Evolutionary conservation across 2,797 vertebrate genomes (phyloP), one percentile per base, ranked within the genome.

Genomic region (Chiloscyllium punctatum): DNA sequence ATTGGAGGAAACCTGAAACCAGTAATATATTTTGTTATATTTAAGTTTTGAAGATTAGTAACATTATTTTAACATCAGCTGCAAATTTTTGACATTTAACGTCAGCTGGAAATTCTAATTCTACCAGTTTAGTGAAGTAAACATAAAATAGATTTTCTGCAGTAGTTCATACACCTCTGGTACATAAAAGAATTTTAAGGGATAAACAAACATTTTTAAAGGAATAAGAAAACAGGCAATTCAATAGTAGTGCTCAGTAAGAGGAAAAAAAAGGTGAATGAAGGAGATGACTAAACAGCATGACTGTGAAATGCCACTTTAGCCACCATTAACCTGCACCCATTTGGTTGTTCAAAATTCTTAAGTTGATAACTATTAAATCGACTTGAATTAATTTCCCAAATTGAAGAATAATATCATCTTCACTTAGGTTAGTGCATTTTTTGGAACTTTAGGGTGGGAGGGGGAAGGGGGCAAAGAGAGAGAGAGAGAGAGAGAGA

Each of bases 51-150:
- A 95, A 95, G 13, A 48, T 57, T 77, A 95, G 9, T 92, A 66
- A 48, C 42, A 48, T 48, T 48, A 48, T 48, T 48, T 48, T 68
- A 37, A 92, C 66, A 92, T 48, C 42, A 48, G 42, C 42, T 48
- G 42, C 42, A 42, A 62, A 68, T 7, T 6, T 3, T 69, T 90
- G 62, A 53, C 53, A 90, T 62, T 62, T 62, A 68, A 42, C 16
- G 48, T 25, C 37, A 42, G n/a, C 18, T 25, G 7, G 82, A 92
- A 92, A 69, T 66, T 92, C 57, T 69, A 68, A 42, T 42, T 51
- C 94, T 77, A 95, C 51, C 68, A 72, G 51, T 51, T 74, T 77
- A 95, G 94, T 77, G 94, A 95, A 74, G 27, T 66, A 94, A 94
- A 66, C 88, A 91, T 66, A 91, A 25, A 87, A n/a, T 11, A 37